Conservation (phyloP, 1,140 invertebrate species). For the Orchesella cincta region DNA sequence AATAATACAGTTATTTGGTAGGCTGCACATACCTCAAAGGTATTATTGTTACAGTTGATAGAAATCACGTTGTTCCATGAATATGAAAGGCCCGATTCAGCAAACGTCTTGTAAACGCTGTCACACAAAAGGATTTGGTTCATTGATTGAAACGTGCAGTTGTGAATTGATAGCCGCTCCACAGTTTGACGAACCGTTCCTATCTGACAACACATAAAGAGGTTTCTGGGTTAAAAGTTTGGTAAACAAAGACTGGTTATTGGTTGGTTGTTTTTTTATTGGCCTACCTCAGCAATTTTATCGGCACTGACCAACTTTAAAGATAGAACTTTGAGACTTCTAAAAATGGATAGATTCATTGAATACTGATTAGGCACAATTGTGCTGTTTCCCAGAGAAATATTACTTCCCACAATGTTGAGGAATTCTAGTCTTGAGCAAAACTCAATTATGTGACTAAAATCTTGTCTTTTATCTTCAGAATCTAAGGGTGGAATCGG, state of each 20-base stretch:
- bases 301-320: slow-evolving; percentile 47
- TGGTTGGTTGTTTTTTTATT: not conserved
- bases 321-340: slow-evolving; percentile 62
- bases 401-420: slow-evolving; percentile 68
- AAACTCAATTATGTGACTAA: slow-evolving; percentile 87
- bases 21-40: slow-evolving; percentile 26
- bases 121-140: slow-evolving; percentile 77
- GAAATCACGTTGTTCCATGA: slow-evolving; percentile 40
- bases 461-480: slow-evolving; percentile 71
- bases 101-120: slow-evolving; percentile 61
- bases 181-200: slow-evolving; percentile 64
- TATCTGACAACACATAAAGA: slow-evolving; percentile 37
- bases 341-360: slow-evolving; percentile 80
- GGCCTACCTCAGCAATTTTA: slow-evolving; percentile 42
- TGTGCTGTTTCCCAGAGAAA: slow-evolving; percentile 73
- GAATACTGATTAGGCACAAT: slow-evolving; percentile 75
- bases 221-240: no score
- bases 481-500: slow-evolving; percentile 76
- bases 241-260: no score
- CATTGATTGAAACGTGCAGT: slow-evolving; percentile 64
- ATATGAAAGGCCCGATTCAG: slow-evolving; percentile 40
- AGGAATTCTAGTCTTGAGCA: slow-evolving; percentile 72
- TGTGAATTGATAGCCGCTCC: slow-evolving; percentile 63
- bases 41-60: slow-evolving; percentile 44
- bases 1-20: not conserved